Evolutionary conservation across 23 tunicate species (phyloP).

Genomic region (Trididemnum miniatum): DNA sequence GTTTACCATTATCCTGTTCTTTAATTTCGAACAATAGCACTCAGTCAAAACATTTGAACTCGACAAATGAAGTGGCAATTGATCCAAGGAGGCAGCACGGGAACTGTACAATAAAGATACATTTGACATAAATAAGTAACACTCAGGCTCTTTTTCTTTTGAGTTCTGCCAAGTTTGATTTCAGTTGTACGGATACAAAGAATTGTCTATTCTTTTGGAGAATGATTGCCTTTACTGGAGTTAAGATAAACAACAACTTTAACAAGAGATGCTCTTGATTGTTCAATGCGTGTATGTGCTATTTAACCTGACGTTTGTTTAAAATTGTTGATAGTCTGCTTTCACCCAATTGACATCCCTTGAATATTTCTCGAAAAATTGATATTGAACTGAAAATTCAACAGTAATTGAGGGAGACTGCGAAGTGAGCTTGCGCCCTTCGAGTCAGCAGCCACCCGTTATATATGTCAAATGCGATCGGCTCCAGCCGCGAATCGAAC

Average conservation of each 20-base stretch:
- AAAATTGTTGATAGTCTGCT: too few relatives aligned
- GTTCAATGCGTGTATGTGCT: too few relatives aligned
- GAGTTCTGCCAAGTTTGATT: constrained; percentile 34
- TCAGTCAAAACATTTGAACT: constrained; percentile 45
- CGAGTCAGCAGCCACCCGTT: too few relatives aligned
- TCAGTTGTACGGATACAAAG: constrained; percentile 29
- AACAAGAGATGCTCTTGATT: constrained; percentile 36
- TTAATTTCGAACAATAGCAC: constrained; percentile 29
- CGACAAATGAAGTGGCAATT: constrained; percentile 40
- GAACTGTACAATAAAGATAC: constrained; percentile 34
- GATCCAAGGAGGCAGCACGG: constrained; percentile 38
- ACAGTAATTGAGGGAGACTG: too few relatives aligned
- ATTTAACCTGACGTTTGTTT: too few relatives aligned
- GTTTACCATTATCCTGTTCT: constrained; percentile 33
- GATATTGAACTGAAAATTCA: too few relatives aligned
- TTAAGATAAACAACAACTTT: constrained; percentile 30
- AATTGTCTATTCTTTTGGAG: constrained; percentile 27
- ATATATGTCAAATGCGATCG: too few relatives aligned
- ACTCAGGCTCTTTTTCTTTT: constrained; percentile 27
- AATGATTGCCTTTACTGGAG: constrained; percentile 36
- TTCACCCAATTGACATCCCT: too few relatives aligned
- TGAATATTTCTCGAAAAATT: too few relatives aligned
- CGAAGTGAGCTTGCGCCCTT: too few relatives aligned
- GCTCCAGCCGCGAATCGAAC: too few relatives aligned
- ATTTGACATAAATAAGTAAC: constrained; percentile 36